Evolutionary conservation across 2,113 vertebrate species (phyloP), one percentile per base, ranked within the genome.

Genomic region (Scytalopus superciliaris): DNA sequence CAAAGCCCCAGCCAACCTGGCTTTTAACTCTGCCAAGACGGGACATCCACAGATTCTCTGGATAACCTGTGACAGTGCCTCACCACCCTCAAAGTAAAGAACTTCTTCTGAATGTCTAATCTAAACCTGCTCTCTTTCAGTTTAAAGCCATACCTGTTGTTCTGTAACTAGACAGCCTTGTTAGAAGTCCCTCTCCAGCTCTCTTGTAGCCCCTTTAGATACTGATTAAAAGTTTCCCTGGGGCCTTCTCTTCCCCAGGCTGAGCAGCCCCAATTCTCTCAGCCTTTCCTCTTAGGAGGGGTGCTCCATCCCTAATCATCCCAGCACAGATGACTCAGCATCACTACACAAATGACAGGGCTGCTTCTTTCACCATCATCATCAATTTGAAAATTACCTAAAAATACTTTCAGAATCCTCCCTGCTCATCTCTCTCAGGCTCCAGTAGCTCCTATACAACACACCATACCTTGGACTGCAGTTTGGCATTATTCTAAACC

Each of bases 81-180:
- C 67, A 64, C 1, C 0, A 49, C 6, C 1, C 2, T 33, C 22
- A 66, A 22, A 80, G 35, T 4, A 7, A 56, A 33, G 18, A 27
- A 73, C 19, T 50, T 63, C n/a, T 25, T 47, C 30, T n/a, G 12
- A 33, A 23, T 14, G 39, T 11, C 2, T 0, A 66, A 74, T 11
- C 10, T 52, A 52, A 66, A 39, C 27, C 4, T 9, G 14, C 14
- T 33, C 22, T 44, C 18, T 44, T 44, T 33, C 33, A 28, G 5
- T 28, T 24, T 27, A 81, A 8, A 66, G 50, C 31, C 76, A 57
- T 8, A 57, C 9, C 35, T 18, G 15, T 8, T 44, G 12, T 16
- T 56, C 44, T 37, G 14, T 25, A 33, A 44, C 52, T 16, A 11
- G 13, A 28, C 19, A 62, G 22, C 9, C 56, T 50, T 6, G 9